Base-by-base conservation (phyloP, 2,888 invertebrate genomes). In the Colletes collaris region DNA sequence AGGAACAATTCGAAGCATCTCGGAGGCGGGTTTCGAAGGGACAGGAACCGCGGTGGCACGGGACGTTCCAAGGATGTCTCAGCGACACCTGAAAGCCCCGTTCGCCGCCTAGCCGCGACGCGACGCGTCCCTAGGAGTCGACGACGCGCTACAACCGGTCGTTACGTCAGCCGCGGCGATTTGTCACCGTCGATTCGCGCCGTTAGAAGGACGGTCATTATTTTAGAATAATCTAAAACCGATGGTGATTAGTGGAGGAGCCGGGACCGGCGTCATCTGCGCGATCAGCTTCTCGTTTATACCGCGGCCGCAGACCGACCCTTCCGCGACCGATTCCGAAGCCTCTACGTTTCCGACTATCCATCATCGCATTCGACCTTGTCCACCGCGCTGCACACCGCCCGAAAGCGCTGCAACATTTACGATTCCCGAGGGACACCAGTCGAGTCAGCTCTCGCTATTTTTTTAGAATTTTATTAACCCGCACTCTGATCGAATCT, bases 211-310 rank as follows among this genome's bases (percentile, higher is more conserved):
- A 89, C 10, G 87, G 87, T 92, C 92, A 91, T 93, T 92, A 93
- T 93, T 93, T 92, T 86, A 92, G 91, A 92, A 92, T 93, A 93
- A 93, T 93, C 92, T 92, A 91, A 92, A 93, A 92, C 92, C 92
- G 90, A 93, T 93, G 92, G 92, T 92, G 92, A 92, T 93, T 92
- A 93, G 92, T 92, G 91, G 89, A 89, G 88, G 80, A 81, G 73
- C 78, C 76, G 49, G 55, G 58, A 62, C 70, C 70, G 85, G 90
- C 91, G 92, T 92, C 92, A 92, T 90, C 92, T 92, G 92, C 81
- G 88, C 86, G 85, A 82, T 87, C 86, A 83, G 80, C 76, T 81
- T 88, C 88, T 88, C 88, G 88, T 90, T 89, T 89, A 84, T 87
- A 86, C 78, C 81, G 84, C 70, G 76, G 84, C 69, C 80, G 79